Conservation (phyloP, 2,797 vertebrate species). For the Diplodus puntazzo region DNA sequence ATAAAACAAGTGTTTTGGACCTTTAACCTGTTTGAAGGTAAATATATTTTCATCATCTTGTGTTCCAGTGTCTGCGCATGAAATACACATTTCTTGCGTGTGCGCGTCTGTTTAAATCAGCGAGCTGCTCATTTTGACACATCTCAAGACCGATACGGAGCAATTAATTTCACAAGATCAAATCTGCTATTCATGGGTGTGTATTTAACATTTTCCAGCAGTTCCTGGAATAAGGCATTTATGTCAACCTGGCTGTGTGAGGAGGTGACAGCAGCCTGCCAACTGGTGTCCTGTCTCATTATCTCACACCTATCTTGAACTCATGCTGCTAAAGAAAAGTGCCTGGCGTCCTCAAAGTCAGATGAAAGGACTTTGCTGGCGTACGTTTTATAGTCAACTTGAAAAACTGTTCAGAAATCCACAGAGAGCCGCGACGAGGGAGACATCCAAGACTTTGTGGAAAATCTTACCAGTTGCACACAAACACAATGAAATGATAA, state of each 20-base stretch:
- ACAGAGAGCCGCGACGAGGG: not conserved
- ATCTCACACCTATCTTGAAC: slow-evolving; percentile 50
- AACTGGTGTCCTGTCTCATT: slow-evolving; percentile 59
- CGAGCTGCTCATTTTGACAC: slow-evolving; percentile 31
- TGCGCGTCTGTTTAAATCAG: slow-evolving; percentile 21
- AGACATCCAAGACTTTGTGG: not conserved
- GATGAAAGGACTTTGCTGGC: slow-evolving; percentile 16
- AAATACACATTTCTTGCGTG: not conserved
- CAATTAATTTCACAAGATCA: slow-evolving; percentile 33
- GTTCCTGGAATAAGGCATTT: slow-evolving; percentile 45
- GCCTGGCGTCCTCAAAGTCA: slow-evolving; percentile 41
- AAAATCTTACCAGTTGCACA: not conserved
- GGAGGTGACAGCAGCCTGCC: slow-evolving; percentile 45
- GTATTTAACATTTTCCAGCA: slow-evolving; percentile 36
- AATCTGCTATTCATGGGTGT: slow-evolving; percentile 27
- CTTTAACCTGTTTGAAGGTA: not conserved
- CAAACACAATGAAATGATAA: not conserved
- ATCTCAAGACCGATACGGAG: slow-evolving; percentile 7
- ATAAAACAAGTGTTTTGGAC: not conserved
- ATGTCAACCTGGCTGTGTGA: slow-evolving; percentile 38
- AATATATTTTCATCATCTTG: not conserved
- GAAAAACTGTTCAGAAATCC: not conserved
- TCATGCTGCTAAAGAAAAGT: slow-evolving; percentile 28
- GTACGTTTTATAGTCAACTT: not conserved
- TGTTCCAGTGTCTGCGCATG: not conserved